A percentile compares a stretch with the other conserved stretches of the same genome.
phyloP scores from a whole-genome alignment of 2,888 invertebrate species.

The Limnephilus auricula region DNA sequence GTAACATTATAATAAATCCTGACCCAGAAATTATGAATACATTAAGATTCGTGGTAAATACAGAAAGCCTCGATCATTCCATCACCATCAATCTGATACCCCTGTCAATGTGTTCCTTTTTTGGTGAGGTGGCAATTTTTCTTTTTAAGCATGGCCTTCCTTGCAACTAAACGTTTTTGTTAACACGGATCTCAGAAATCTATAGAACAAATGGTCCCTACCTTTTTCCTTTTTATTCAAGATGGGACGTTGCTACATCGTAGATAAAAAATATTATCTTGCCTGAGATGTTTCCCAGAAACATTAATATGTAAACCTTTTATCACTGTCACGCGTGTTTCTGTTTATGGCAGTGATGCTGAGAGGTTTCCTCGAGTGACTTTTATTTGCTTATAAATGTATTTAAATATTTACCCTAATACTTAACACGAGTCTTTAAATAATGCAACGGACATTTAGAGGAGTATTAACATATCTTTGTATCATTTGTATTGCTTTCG shows the following conservation, averaged over 20 bases:
- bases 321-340: constrained; percentile 21
- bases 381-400: constrained; percentile 1
- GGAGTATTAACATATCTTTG: neutral
- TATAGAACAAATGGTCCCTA: constrained; percentile 5
- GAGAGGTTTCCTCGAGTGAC: neutral
- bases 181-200: constrained; percentile 15
- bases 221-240: constrained; percentile 12
- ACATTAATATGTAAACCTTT: constrained; percentile 37
- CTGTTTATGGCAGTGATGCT: neutral
- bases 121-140: neutral
- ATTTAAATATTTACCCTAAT: neutral
- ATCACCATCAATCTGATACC: neutral
- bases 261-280: constrained; percentile 2
- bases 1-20: neutral
- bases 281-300: constrained; percentile 28
- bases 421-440: neutral
- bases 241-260: neutral
- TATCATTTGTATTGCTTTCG: neutral
- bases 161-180: neutral
- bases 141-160: neutral
- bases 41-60: neutral
- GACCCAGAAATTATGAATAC: neutral
- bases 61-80: neutral
- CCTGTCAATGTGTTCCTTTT: neutral
- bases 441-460: neutral